These are phyloP conservation scores for Steatocranus sp. DNA, from an alignment of 2,797 vertebrate species.

Conservation along the genomic window DNA sequence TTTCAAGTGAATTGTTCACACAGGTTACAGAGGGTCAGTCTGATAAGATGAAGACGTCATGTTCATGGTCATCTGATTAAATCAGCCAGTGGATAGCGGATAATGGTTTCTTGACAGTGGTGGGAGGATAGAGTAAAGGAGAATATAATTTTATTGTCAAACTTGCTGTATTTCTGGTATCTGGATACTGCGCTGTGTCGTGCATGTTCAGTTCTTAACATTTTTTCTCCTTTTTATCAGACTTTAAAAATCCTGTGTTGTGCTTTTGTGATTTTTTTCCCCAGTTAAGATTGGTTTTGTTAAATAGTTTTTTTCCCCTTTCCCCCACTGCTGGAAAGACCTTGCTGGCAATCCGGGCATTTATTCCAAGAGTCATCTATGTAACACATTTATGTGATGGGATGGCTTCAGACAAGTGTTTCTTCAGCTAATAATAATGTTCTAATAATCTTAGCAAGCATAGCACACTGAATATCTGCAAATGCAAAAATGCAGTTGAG, in stretches of 20 bases:
- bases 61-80: slow-evolving; percentile 33
- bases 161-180: not conserved
- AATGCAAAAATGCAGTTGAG: not conserved
- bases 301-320: rapidly evolving
- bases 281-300: not conserved
- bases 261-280: not conserved
- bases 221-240: not conserved
- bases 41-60: slow-evolving; percentile 28
- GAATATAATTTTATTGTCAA: not conserved
- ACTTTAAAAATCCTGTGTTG: rapidly evolving
- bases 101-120: not conserved
- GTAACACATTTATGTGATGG: not conserved
- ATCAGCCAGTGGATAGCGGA: not conserved
- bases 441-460: not conserved
- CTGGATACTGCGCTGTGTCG: rapidly evolving
- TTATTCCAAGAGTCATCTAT: not conserved
- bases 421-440: not conserved
- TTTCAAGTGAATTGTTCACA: slow-evolving; percentile 28
- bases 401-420: not conserved
- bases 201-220: not conserved
- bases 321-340: rapidly evolving
- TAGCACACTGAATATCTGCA: not conserved
- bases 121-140: not conserved
- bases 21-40: slow-evolving; percentile 16
- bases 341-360: not conserved